Evolutionary conservation across 2,113 vertebrate genomes (phyloP), one percentile per base, ranked within the genome.

Genomic region (Sorex araneus): DNA sequence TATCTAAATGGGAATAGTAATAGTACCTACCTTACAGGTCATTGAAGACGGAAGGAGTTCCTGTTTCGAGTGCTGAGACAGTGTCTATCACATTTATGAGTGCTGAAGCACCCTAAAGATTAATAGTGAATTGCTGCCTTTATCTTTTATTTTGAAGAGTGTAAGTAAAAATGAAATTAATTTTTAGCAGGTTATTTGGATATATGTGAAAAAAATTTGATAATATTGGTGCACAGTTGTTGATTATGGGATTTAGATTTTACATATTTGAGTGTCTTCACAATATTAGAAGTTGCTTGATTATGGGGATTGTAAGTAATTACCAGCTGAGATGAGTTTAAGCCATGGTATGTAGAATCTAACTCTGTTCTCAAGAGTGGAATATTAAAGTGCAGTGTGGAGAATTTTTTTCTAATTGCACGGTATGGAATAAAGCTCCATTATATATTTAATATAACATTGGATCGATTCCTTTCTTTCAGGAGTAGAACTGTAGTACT

Each of bases 121-220:
- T 36, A 76, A 23, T 32, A 87, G 32, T 69, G n/a, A 34, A 63
- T 77, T 91, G 27, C 8, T 63, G 11, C 43, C 28, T 50, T 28
- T 54, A 3, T 69, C 28, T 85, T 91, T 74, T 92, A 6, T 45
- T 92, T 63, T 67, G 43, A 92, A 92, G 75, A 71, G 19, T 89
- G 28, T 27, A 60, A 50, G n/a, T 43, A 91, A 66, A 40, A 67
- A 40, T 81, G 34, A 63, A 25, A 47, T 75, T 83, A 83, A 93
- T 67, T 87, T 67, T 87, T 94, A 71, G 74, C 30, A 63, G 2
- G 45, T 81, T 13, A 30, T 70, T 57, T 79, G 34, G 50, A 64
- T 69, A 94, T 63, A 73, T 71, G 9, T 54, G 60, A 57, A 28
- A 73, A n/a, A 57, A 7, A 63, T 92, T 87, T 94, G 83, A 94